phyloP scores from a whole-genome alignment of 35 echinoderm and acorn worm species.

The Amphiura filiformis region DNA sequence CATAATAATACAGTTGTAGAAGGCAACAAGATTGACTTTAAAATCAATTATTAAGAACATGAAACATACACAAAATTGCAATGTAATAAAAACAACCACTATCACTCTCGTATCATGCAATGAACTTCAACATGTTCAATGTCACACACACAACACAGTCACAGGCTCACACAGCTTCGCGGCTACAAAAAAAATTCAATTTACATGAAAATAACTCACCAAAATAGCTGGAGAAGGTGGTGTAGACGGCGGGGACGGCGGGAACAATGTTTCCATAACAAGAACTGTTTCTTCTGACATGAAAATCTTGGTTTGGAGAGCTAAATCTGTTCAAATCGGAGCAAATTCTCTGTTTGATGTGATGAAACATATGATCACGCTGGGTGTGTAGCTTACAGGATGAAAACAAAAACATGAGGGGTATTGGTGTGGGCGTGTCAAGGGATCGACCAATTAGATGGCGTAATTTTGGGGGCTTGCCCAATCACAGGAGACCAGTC shows the following conservation, averaged over 20 bases:
- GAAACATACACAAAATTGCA: no score
- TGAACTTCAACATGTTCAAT: no score
- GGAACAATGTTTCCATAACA: slow-evolving; percentile 48
- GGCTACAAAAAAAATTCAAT: no score
- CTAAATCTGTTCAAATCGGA: neutral
- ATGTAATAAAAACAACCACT: no score
- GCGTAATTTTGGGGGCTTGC: slow-evolving; percentile 33
- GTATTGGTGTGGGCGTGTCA: slow-evolving; percentile 61
- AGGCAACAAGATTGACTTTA: no score
- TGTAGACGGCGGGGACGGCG: slow-evolving; percentile 77
- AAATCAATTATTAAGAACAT: no score
- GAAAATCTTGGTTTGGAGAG: neutral
- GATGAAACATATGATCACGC: slow-evolving; percentile 21
- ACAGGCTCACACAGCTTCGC: no score
- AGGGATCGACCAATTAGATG: slow-evolving; percentile 84
- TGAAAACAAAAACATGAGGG: slow-evolving; percentile 36
- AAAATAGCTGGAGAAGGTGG: slow-evolving; percentile 39
- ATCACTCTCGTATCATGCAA: no score
- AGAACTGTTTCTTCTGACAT: neutral
- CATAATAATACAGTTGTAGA: no score
- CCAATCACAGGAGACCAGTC: slow-evolving; percentile 65
- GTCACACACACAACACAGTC: no score
- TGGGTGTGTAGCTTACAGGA: slow-evolving; percentile 42
- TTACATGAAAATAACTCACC: slow-evolving; percentile 42
- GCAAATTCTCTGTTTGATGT: neutral